These are phyloP conservation scores for Azorinus chamasolen DNA, from an alignment of 2,888 invertebrate species.

Conservation along the genomic window DNA sequence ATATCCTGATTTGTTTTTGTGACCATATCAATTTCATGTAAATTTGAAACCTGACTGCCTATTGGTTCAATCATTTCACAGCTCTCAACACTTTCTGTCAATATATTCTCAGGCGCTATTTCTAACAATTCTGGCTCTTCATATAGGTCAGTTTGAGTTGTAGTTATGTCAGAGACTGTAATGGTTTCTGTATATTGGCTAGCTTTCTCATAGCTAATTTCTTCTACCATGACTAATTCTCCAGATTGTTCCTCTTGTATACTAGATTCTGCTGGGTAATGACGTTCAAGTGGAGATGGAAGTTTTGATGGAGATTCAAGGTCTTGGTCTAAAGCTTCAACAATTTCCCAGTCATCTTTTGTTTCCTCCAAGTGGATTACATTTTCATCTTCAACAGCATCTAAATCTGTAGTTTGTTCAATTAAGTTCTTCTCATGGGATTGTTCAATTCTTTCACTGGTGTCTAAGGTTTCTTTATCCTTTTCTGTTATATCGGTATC, in stretches of 20 bases:
- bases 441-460: background rate
- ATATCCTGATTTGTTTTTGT: slow-evolving; percentile 14
- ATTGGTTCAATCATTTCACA: slow-evolving; percentile 9
- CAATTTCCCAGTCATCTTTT: slow-evolving; percentile 73
- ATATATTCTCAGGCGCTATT: too few species aligned
- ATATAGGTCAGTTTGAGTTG: background rate
- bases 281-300: slow-evolving; percentile 53
- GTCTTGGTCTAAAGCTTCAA: slow-evolving; percentile 67
- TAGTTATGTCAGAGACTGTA: too few species aligned
- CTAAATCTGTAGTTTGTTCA: slow-evolving; percentile 15
- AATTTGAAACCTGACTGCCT: too few species aligned
- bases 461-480: background rate
- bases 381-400: slow-evolving; percentile 25
- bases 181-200: too few species aligned
- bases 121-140: slow-evolving; percentile 21
- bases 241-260: too few species aligned
- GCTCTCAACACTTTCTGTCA: too few species aligned
- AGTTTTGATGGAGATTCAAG: slow-evolving; percentile 57
- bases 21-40: slow-evolving; percentile 19
- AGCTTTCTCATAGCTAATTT: too few species aligned
- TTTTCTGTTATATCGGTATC: background rate
- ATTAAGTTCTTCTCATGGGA: too few species aligned
- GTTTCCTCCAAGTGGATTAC: slow-evolving; percentile 1
- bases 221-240: too few species aligned
- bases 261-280: slow-evolving; percentile 24